Conservation (phyloP, 2,113 vertebrate genomes). For the Mobula hypostoma region DNA sequence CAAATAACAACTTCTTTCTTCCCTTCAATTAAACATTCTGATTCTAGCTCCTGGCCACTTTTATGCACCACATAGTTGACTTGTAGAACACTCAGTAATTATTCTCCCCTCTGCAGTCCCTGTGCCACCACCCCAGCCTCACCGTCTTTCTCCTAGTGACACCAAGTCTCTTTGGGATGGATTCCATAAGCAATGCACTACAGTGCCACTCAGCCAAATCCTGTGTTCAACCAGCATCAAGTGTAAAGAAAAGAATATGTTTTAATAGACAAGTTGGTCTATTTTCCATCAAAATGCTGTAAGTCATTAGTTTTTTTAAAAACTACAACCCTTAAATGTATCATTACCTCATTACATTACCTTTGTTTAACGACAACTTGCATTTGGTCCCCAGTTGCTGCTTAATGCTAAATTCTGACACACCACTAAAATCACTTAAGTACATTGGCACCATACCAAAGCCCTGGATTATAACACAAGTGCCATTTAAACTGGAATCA, state of each 20-base stretch:
- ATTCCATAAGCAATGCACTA: neutral
- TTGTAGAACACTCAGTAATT: neutral
- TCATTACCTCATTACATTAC: neutral
- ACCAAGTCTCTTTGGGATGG: neutral
- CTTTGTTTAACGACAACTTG: neutral
- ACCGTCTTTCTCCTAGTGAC: neutral
- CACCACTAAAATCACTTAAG: neutral
- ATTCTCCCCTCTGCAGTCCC: too few species aligned
- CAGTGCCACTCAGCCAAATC: neutral
- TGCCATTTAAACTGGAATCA: neutral
- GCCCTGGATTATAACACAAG: neutral
- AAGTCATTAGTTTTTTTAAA: neutral
- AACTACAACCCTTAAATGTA: neutral
- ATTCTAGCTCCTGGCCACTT: neutral
- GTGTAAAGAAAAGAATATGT: neutral
- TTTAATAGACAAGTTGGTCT: neutral
- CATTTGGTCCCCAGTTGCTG: neutral
- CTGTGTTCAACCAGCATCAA: neutral
- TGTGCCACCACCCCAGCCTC: neutral
- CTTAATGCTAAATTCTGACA: neutral
- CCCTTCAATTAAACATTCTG: neutral
- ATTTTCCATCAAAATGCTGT: neutral
- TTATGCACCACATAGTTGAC: neutral
- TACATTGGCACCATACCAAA: neutral
- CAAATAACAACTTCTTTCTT: too few species aligned